Evolutionary conservation across 2,888 invertebrate species (phyloP), one percentile per base, ranked within the genome.

Genomic region (Steinernema carpocapsae): DNA sequence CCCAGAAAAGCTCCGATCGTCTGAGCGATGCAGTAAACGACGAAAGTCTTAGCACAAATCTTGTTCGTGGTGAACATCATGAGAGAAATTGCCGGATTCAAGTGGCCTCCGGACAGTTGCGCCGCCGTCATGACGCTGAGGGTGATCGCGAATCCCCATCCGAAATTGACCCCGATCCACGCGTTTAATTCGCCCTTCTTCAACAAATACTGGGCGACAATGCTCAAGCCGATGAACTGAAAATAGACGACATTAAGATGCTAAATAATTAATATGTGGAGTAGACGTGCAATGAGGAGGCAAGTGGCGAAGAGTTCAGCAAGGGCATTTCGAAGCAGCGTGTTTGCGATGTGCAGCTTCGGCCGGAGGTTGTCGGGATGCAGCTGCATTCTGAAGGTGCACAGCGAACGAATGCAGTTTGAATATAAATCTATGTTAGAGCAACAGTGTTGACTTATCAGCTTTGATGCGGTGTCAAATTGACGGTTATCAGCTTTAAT

Each of bases 21-120:
- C 74, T 84, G 83, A 14, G 79, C 83, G 22, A 84, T 72, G 32
- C 73, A 81, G 76, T 84, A 84, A 59, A 82, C 78, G 32, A 82
- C 51, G 75, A 83, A 81, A 59, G 83, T 76, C 14, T 59, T 26
- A 12, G 70, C 32, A 19, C 83, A 76, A 10, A 84, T 76, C 59
- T 80, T 76, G 70, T 82, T 81, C 26, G 83, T 78, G n/a, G 82
- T 81, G 14, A 79, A 74, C 80, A 84, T 80, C n/a, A 82, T 78
- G 22, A 83, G 74, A 1, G 83, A 82, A 24, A 83, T 78, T 59
- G 81, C 81, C 37, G 83, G 83, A 70, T 83, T 83, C 76, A 83
- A 78, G 72, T 83, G 83, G 42, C 83, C 83, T 42, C 83, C 82
- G 19, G 48, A 48, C 19, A 19, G 17, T 48, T 48, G 17, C 10